These are phyloP conservation scores for Cylloceria caligata DNA, from an alignment of 2,888 invertebrate genomes.

Conservation along the genomic window DNA sequence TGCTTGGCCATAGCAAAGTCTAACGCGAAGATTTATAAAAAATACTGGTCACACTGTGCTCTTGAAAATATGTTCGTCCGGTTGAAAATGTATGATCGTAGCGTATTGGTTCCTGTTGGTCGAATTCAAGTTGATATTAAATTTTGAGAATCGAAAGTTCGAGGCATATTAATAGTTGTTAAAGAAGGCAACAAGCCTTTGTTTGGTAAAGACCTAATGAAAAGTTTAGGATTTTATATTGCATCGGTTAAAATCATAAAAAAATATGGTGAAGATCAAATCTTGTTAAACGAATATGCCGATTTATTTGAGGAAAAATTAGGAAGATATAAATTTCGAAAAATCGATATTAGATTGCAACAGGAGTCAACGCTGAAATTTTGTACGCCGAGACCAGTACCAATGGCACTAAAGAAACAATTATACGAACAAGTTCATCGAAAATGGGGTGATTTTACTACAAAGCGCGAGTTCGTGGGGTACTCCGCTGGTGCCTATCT, in stretches of 20 bases:
- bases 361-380: neutral
- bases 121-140: slow-evolving; percentile 59
- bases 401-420: neutral
- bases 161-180: slow-evolving; percentile 55
- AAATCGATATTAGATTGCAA: slow-evolving; percentile 1
- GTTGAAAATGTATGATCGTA: slow-evolving; percentile 58
- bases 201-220: slow-evolving; percentile 66
- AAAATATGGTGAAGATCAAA: slow-evolving; percentile 13
- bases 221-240: slow-evolving; percentile 56
- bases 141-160: slow-evolving; percentile 31
- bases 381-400: neutral
- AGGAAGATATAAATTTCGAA: slow-evolving; percentile 38
- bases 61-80: slow-evolving; percentile 38
- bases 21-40: too few species aligned
- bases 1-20: too few species aligned
- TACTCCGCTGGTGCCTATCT: slow-evolving; percentile 2
- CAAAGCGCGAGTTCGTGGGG: neutral
- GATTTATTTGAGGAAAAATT: slow-evolving; percentile 40
- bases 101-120: slow-evolving; percentile 53
- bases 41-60: slow-evolving; percentile 17
- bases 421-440: neutral
- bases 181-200: slow-evolving; percentile 54
- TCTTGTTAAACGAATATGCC: slow-evolving; percentile 19
- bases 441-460: neutral
- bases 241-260: slow-evolving; percentile 34